Evolutionary conservation across 1,140 invertebrate genomes (phyloP).

Genomic region (Stratiolaelaps scimitus): DNA sequence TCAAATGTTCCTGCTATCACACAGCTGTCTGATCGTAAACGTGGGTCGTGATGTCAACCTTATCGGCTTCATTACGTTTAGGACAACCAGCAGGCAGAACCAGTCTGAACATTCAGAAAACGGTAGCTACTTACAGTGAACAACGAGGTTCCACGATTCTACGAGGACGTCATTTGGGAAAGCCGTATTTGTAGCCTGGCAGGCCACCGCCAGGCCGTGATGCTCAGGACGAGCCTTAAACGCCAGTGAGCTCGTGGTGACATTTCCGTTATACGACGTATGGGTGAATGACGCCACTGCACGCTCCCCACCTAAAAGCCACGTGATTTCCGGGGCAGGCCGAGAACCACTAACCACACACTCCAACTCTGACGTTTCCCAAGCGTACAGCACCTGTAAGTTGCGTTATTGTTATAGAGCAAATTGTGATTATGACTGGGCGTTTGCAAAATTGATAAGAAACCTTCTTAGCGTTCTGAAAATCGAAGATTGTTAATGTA

Average conservation of each 20-base stretch:
- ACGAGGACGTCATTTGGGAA: not conserved
- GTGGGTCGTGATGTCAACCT: too few relatives aligned
- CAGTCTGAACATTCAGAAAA: too few relatives aligned
- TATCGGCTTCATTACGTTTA: too few relatives aligned
- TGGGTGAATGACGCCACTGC: not conserved
- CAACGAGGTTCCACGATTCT: conserved; percentile 7
- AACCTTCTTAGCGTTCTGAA: too few relatives aligned
- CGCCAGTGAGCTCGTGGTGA: conserved; percentile 11
- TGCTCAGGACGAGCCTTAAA: conserved; percentile 18
- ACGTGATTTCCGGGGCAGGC: not conserved
- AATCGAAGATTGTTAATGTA: too few relatives aligned
- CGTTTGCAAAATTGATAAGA: too few relatives aligned
- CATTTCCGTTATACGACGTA: conserved; percentile 22
- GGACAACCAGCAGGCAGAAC: too few relatives aligned
- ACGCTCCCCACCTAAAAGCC: not conserved
- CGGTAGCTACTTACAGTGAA: conserved; percentile 9
- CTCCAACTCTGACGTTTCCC: conserved; percentile 3
- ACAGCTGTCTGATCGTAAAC: too few relatives aligned
- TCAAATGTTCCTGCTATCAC: too few relatives aligned
- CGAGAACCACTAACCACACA: conserved; percentile 24
- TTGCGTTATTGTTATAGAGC: too few relatives aligned
- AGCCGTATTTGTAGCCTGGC: not conserved
- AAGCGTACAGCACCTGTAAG: conserved; percentile 13
- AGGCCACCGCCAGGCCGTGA: not conserved
- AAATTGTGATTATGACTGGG: too few relatives aligned